These are phyloP conservation scores for Dromiciops gliroides DNA, from an alignment of 2,113 vertebrate genomes.

Conservation along the genomic window DNA sequence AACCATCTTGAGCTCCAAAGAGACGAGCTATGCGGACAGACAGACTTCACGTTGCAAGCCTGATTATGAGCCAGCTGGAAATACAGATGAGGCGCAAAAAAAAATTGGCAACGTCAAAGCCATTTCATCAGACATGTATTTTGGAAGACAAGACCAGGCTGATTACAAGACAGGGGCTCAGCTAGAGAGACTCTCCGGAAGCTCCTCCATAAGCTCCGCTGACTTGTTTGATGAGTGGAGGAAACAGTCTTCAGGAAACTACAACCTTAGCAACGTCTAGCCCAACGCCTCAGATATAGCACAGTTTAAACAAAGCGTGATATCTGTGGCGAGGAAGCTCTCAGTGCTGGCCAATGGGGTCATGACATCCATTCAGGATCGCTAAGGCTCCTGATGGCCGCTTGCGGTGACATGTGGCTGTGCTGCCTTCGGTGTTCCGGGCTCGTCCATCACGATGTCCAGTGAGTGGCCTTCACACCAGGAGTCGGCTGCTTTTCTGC, in stretches of 20 bases:
- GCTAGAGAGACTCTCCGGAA: too few relatives aligned
- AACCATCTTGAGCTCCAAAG: too few relatives aligned
- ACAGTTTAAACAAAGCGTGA: constrained; percentile 94
- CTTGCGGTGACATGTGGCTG: not conserved
- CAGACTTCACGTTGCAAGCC: constrained; percentile 87
- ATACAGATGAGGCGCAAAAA: constrained; percentile 90
- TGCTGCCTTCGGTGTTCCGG: not conserved
- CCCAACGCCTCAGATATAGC: constrained; percentile 93
- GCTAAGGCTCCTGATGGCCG: constrained; percentile 82
- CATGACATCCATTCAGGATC: constrained; percentile 93
- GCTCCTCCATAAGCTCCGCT: too few relatives aligned
- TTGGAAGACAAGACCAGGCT: constrained; percentile 91
- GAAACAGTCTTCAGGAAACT: too few relatives aligned
- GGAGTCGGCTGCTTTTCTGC: not conserved
- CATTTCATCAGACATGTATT: constrained; percentile 98
- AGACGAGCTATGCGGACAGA: too few relatives aligned
- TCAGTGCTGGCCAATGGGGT: constrained; percentile 97
- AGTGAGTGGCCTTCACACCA: not conserved
- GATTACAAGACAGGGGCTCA: too few relatives aligned
- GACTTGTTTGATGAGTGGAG: too few relatives aligned
- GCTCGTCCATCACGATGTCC: not conserved
- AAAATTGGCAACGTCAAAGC: constrained; percentile 94
- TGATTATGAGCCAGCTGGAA: constrained; percentile 77
- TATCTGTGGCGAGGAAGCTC: constrained; percentile 93
- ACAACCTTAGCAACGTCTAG: constrained; percentile 90